A percentile compares a stretch with the other conserved stretches of the same genome.
Conservation (phyloP, 30 jellyfish, hydroid and myxozoan species). For the Aurelia sp. region DNA sequence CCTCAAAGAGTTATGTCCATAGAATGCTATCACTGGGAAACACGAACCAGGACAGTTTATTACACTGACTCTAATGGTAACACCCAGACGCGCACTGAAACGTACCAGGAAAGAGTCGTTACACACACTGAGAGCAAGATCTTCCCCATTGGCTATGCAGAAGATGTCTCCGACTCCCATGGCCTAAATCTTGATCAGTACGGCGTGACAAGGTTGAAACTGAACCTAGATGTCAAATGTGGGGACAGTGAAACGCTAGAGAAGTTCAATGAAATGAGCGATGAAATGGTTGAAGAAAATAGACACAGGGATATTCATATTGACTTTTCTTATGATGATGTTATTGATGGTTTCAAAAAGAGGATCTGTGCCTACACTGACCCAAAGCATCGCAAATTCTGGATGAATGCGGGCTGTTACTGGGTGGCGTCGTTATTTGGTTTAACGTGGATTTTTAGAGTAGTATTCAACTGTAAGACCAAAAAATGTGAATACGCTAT, state of each 20-base stretch:
- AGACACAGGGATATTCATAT: slow-evolving; percentile 43
- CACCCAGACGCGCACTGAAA: slow-evolving; percentile 46
- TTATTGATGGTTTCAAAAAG: slow-evolving; percentile 60
- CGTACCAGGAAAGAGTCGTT: slow-evolving; percentile 50
- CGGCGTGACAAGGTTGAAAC: slow-evolving; percentile 57
- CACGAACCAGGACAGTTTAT: slow-evolving; percentile 39
- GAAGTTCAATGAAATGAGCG: slow-evolving; percentile 25
- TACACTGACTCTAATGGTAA: slow-evolving; percentile 67
- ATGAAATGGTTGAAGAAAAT: slow-evolving; percentile 39
- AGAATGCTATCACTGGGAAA: slow-evolving; percentile 70
- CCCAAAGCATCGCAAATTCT: slow-evolving; percentile 20
- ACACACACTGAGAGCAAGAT: slow-evolving; percentile 44
- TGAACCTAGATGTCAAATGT: slow-evolving; percentile 26
- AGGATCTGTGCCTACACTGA: slow-evolving; percentile 52
- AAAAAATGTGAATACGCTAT: slow-evolving; percentile 36
- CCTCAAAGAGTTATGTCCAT: slow-evolving; percentile 13
- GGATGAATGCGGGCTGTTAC: slow-evolving; percentile 54
- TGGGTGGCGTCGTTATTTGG: slow-evolving; percentile 49
- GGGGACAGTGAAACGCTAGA: slow-evolving; percentile 62
- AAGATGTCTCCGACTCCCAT: slow-evolving; percentile 42
- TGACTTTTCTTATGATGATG: neutral
- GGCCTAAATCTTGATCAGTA: slow-evolving; percentile 16
- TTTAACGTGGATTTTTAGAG: slow-evolving; percentile 60
- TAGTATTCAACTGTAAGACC: slow-evolving; percentile 27
- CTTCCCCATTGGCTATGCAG: slow-evolving; percentile 22